A percentile compares a stretch with the other conserved stretches of the same genome.
Evolutionary conservation across 1,140 invertebrate species (phyloP).

Genomic region (Zelostemma sp.): DNA sequence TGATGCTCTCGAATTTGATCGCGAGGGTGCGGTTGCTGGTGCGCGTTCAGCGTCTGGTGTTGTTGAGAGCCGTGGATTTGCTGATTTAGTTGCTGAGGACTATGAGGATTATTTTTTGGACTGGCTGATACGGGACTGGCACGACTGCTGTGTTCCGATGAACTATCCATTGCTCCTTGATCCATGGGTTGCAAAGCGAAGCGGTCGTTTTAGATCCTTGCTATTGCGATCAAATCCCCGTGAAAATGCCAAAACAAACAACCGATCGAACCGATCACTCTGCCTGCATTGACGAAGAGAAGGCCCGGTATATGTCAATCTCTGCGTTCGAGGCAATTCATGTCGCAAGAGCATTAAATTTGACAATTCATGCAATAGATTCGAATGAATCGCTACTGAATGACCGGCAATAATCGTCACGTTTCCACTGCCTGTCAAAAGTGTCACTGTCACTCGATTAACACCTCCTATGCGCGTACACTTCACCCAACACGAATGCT

Average conservation of each 20-base stretch:
- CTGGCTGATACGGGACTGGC: constrained; percentile 66
- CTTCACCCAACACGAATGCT: constrained; percentile 40
- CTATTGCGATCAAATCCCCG: neutral
- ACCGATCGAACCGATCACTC: constrained; percentile 1
- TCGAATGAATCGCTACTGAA: neutral
- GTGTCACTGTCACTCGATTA: constrained; percentile 48
- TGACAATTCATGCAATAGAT: too few relatives aligned
- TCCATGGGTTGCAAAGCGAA: constrained; percentile 56
- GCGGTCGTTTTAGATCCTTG: constrained; percentile 12
- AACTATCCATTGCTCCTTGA: constrained; percentile 75
- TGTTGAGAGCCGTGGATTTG: constrained; percentile 19
- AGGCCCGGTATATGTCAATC: constrained; percentile 6
- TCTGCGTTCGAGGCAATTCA: constrained; percentile 15
- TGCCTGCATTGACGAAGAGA: neutral
- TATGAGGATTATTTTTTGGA: constrained; percentile 60
- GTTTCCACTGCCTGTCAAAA: constrained; percentile 12
- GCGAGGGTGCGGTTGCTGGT: constrained; percentile 54
- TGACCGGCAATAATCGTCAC: constrained; percentile 25
- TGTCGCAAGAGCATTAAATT: too few relatives aligned
- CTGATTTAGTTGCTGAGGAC: constrained; percentile 44
- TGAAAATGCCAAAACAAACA: constrained; percentile 7
- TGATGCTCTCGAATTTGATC: constrained; percentile 60
- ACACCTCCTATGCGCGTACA: constrained; percentile 15
- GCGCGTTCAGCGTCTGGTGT: constrained; percentile 36
- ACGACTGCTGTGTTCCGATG: constrained; percentile 70